A percentile compares a stretch with the other conserved stretches of the same genome.
phyloP scores from a whole-genome alignment of 92 coral and sea anemone genomes.

The Phenganax marumi region DNA sequence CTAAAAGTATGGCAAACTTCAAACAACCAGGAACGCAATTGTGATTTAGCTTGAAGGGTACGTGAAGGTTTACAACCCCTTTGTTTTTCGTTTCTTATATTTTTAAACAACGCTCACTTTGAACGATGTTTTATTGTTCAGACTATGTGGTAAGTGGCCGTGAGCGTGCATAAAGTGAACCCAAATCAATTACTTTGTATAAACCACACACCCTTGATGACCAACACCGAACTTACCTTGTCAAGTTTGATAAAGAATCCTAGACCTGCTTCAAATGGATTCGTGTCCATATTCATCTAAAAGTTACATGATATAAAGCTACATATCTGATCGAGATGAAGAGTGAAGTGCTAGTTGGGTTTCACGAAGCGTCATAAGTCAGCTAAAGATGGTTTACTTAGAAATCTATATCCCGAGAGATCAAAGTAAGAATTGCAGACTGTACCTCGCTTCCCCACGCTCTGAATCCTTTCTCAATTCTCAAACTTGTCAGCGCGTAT shows the following conservation, averaged over 20 bases:
- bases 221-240: conserved; percentile 61
- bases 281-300: conserved; percentile 93
- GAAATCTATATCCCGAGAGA: neutral
- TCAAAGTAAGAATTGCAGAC: neutral
- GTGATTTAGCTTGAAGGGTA: too few relatives aligned
- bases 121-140: neutral
- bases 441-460: conserved; percentile 94
- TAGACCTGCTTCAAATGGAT: conserved; percentile 93
- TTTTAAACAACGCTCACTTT: too few relatives aligned
- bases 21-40: too few relatives aligned
- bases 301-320: conserved; percentile 1
- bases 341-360: neutral
- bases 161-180: too few relatives aligned
- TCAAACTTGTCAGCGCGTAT: conserved; percentile 77
- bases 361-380: neutral
- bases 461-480: conserved; percentile 93
- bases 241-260: conserved; percentile 80
- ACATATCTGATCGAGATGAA: neutral
- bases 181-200: too few relatives aligned
- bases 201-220: neutral
- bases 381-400: neutral
- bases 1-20: too few relatives aligned
- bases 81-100: too few relatives aligned
- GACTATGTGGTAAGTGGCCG: too few relatives aligned
- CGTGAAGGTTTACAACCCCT: too few relatives aligned